A percentile compares a stretch with the other conserved stretches of the same genome.
phyloP scores from a whole-genome alignment of 1,140 invertebrate species.

The Drosophila auraria region DNA sequence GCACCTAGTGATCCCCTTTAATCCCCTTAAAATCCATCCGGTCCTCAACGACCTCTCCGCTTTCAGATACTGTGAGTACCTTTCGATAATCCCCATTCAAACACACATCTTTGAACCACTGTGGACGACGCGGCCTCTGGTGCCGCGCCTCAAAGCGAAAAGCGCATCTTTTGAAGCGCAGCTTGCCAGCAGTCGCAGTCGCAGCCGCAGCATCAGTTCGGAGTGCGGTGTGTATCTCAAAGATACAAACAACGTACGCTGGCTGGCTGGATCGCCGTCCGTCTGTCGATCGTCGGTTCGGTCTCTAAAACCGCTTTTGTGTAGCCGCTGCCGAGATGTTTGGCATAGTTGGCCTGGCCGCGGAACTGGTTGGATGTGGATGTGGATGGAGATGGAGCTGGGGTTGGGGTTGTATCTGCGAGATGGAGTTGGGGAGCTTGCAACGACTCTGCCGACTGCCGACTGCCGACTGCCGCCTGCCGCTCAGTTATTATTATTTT shows the following conservation, averaged over 20 bases:
- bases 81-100: constrained; percentile 30
- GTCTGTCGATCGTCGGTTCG: constrained; percentile 54
- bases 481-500: constrained; percentile 82
- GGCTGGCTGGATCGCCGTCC: constrained; percentile 28
- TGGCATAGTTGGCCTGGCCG: constrained; percentile 78
- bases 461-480: constrained; percentile 50
- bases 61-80: constrained; percentile 24
- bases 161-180: constrained; percentile 82
- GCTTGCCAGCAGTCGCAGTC: constrained; percentile 46
- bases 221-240: constrained; percentile 73
- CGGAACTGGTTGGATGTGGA: constrained; percentile 72
- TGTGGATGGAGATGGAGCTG: constrained; percentile 30
- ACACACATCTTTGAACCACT: constrained; percentile 43
- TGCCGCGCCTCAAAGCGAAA: constrained; percentile 76
- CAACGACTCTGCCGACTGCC: constrained; percentile 58
- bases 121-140: constrained; percentile 49
- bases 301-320: constrained; percentile 79
- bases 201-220: constrained; percentile 37
- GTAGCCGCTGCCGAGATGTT: constrained; percentile 71
- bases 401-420: constrained; percentile 30
- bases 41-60: constrained; percentile 7
- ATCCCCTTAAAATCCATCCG: constrained; percentile 23
- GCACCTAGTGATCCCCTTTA: constrained; percentile 18
- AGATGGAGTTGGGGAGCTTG: constrained; percentile 45
- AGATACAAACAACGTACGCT: constrained; percentile 73